Evolutionary conservation across 1,140 invertebrate genomes (phyloP), one percentile per base, ranked within the genome.

Genomic region (Aphaenogaster ashmeadi): DNA sequence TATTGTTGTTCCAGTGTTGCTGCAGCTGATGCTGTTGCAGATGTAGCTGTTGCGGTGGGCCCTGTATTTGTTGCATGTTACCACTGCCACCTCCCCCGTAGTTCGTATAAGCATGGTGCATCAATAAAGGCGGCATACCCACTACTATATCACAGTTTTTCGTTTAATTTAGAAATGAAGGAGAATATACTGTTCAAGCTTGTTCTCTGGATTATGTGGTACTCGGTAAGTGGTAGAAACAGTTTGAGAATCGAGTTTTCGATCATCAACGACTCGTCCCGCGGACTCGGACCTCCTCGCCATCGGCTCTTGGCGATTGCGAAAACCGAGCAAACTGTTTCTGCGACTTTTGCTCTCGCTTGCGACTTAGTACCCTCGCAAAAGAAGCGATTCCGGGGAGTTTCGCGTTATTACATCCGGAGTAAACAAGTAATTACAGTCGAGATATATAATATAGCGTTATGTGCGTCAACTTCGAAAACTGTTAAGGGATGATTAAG

Each of bases 81-180:
- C 95, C 95, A 95, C 94, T 95, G 94, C 95, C 95, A 96, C 94
- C 95, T 96, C 95, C 96, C 95, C 96, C 96, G 95, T 96, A 96
- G 96, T 95, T 96, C 95, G 95, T 95, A 96, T 95, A 96, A 96
- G 96, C 94, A 95, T 96, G 96, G 95, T 96, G 96, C 96, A 96
- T 96, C 95, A 96, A 95, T 94, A 95, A 93, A 95, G 95, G 95
- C 94, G 95, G 94, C 95, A 96, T 95, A 95, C 94, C 93, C 94
- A 95, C 95, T 95, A 95, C 94, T 95, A 93, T 95, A 95, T 95
- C 93, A 95, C 90, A 95, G 92, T 95, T 74, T 56, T 84, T 84
- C 44, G 95, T 93, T 94, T 93, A 94, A 93, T 95, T 95, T 72
- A 91, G 92, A 95, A 27, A 90, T 93, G 85, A 93, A 81, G 89